phyloP scores from a whole-genome alignment of 1,140 invertebrate genomes.

The Orius insidiosus region DNA sequence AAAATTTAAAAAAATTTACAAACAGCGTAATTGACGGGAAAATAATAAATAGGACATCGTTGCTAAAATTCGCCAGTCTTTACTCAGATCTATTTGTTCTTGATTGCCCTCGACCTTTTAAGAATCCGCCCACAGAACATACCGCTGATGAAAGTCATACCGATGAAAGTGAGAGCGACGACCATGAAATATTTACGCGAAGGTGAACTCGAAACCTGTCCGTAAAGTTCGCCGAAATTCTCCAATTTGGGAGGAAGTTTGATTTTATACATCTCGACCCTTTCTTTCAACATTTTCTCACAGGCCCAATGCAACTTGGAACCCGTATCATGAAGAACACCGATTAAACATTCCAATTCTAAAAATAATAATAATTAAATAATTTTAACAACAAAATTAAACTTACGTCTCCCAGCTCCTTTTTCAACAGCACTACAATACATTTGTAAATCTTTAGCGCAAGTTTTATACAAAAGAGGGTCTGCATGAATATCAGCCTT shows the following conservation, averaged over 20 bases:
- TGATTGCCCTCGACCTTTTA: conserved; percentile 28
- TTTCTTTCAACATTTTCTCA: conserved; percentile 7
- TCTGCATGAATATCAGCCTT: conserved; percentile 70
- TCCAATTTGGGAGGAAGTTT: conserved; percentile 24
- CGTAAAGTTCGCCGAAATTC: conserved; percentile 49
- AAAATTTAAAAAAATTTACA: no score
- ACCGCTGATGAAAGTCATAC: conserved; percentile 60
- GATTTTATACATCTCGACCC: conserved; percentile 11
- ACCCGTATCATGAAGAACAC: background rate
- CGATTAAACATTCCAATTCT: conserved; percentile 56
- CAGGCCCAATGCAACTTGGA: background rate
- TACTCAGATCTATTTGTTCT: conserved; percentile 10
- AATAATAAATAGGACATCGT: no score
- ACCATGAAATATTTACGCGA: conserved; percentile 61
- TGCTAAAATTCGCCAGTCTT: no score
- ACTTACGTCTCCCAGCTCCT: conserved; percentile 71
- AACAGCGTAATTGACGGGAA: no score
- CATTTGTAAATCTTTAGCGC: conserved; percentile 60
- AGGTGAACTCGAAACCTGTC: conserved; percentile 48
- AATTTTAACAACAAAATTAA: conserved; percentile 1
- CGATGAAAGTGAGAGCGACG: conserved; percentile 47
- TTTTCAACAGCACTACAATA: conserved; percentile 65
- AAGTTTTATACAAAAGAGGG: conserved; percentile 58
- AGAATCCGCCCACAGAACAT: conserved; percentile 65
- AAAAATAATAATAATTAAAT: conserved; percentile 24